Conservation (phyloP, 2,888 invertebrate genomes). For the Alcis repandata region DNA sequence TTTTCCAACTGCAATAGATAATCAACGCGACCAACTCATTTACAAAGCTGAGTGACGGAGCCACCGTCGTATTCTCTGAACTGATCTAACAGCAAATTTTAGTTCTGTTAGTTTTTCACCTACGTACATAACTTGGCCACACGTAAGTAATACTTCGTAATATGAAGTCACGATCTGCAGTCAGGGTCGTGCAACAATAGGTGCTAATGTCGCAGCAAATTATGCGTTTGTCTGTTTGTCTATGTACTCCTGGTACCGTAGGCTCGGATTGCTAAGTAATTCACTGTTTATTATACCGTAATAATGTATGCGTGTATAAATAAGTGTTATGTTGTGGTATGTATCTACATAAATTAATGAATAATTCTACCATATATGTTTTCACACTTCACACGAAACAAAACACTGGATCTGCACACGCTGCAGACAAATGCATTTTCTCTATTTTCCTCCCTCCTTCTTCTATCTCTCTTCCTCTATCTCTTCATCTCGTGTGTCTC, state of each 20-base stretch:
- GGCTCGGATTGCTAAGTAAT: constrained; percentile 8
- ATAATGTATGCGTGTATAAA: background rate
- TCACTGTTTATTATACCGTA: background rate
- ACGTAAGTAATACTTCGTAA: constrained; percentile 37
- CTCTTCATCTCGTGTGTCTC: no score
- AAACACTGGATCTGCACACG: no score
- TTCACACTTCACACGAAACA: no score
- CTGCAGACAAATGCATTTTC: no score
- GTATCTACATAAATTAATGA: no score
- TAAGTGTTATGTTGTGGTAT: background rate
- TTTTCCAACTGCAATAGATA: background rate
- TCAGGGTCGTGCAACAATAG: constrained; percentile 64
- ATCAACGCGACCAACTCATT: no score
- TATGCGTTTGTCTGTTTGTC: constrained; percentile 49
- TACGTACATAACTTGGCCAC: background rate
- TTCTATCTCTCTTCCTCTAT: no score
- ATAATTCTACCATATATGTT: no score
- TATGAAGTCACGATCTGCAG: constrained; percentile 57
- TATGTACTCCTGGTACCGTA: background rate
- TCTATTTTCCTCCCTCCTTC: no score
- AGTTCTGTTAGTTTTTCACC: background rate
- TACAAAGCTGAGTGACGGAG: no score
- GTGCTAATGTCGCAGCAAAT: constrained; percentile 59
- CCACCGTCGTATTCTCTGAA: background rate
- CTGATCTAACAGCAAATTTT: background rate